A percentile compares a stretch with the other conserved stretches of the same genome.
Conservation (phyloP, 2,888 invertebrate genomes). For the Dascillus cervinus region DNA sequence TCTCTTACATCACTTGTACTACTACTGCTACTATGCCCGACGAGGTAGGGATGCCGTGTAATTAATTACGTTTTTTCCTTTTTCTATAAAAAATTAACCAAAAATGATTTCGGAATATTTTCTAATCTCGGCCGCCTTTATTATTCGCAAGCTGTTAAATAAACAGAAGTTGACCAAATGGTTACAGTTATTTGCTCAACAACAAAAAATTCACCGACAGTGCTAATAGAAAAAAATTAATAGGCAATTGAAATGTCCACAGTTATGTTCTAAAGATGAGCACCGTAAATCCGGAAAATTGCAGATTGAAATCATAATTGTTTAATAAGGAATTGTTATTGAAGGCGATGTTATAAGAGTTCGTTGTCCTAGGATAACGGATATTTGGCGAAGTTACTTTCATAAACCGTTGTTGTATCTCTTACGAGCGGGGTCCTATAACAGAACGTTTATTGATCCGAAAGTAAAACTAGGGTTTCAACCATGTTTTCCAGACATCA, state of each 20-base stretch:
- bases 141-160: neutral
- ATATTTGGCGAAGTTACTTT: slow-evolving; percentile 23
- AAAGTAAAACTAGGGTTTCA: too few relatives aligned
- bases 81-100: too few relatives aligned
- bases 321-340: slow-evolving; percentile 9
- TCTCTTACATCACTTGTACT: slow-evolving; percentile 42
- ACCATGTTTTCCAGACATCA: too few relatives aligned
- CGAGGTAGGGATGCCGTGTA: slow-evolving; percentile 8
- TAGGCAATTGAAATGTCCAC: neutral
- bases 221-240: too few relatives aligned
- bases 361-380: slow-evolving; percentile 21
- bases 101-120: neutral
- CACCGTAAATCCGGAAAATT: slow-evolving; percentile 4
- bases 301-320: neutral
- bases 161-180: neutral
- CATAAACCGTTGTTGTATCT: slow-evolving; percentile 25
- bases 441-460: too few relatives aligned
- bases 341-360: slow-evolving; percentile 11
- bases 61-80: too few relatives aligned
- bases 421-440: too few relatives aligned
- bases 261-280: neutral
- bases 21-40: too few relatives aligned
- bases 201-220: too few relatives aligned
- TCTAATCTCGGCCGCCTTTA: neutral
- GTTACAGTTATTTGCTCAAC: neutral